These are phyloP conservation scores for Eupithecia pulchellata DNA, from an alignment of 2,888 invertebrate genomes.

Conservation along the genomic window DNA sequence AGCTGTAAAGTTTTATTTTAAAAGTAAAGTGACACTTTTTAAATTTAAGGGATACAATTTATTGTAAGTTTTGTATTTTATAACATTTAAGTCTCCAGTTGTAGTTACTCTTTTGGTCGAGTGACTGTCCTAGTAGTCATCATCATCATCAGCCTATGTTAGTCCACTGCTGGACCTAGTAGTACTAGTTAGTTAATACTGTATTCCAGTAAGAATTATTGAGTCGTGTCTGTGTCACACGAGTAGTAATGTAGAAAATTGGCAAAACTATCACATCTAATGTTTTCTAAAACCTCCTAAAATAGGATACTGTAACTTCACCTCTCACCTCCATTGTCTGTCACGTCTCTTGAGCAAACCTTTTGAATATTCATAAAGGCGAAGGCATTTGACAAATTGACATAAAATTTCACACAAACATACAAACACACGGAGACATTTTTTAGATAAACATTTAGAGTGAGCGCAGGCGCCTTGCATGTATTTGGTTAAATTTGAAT, in stretches of 20 bases:
- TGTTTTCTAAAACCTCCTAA: neutral
- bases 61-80: too few relatives aligned
- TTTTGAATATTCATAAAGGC: constrained; percentile 79
- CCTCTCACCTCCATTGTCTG: constrained; percentile 48
- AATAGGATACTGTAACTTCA: constrained; percentile 33
- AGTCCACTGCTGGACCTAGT: too few relatives aligned
- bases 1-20: too few relatives aligned
- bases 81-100: too few relatives aligned
- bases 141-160: too few relatives aligned
- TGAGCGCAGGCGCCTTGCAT: constrained; percentile 59
- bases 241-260: neutral
- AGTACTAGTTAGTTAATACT: too few relatives aligned
- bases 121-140: too few relatives aligned
- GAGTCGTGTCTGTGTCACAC: too few relatives aligned
- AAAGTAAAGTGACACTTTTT: too few relatives aligned
- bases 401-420: constrained; percentile 83
- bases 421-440: constrained; percentile 69
- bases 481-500: constrained; percentile 71
- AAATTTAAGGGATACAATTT: too few relatives aligned
- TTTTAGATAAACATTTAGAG: constrained; percentile 57
- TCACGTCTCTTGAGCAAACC: constrained; percentile 51
- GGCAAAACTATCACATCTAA: neutral
- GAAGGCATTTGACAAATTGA: constrained; percentile 76
- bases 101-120: too few relatives aligned
- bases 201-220: too few relatives aligned